phyloP scores from a whole-genome alignment of 2,888 invertebrate species.

The Parnassius orleans region DNA sequence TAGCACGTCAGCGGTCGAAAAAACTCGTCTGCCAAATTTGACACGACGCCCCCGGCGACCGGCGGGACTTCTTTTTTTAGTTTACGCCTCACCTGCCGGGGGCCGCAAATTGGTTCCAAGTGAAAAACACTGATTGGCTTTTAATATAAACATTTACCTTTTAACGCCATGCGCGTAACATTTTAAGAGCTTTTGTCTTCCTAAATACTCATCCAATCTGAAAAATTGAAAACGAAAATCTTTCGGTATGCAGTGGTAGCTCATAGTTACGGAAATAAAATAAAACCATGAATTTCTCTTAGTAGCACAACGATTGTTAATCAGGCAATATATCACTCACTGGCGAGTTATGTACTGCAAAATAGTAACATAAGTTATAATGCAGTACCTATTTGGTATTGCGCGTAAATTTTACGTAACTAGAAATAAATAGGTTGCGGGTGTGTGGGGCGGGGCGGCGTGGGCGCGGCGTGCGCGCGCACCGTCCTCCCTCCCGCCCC shows the following conservation, averaged over 20 bases:
- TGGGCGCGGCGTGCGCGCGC: conserved; percentile 73
- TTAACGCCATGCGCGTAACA: neutral
- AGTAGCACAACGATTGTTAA: neutral
- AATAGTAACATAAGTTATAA: conserved; percentile 65
- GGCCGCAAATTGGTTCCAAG: conserved; percentile 55
- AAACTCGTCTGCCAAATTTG: conserved; percentile 72
- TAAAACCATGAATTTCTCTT: conserved; percentile 1
- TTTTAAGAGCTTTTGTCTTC: neutral
- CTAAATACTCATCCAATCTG: too few species aligned
- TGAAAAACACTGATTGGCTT: conserved; percentile 67
- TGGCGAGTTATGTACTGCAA: conserved; percentile 25
- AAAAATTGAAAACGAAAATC: neutral
- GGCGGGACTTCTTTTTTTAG: conserved; percentile 64
- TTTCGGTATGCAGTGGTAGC: neutral
- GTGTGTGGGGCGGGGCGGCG: conserved; percentile 76
- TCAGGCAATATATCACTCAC: conserved; percentile 18
- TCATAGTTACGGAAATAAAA: conserved; percentile 2
- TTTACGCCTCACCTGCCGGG: conserved; percentile 68
- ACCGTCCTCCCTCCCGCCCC: conserved; percentile 43
- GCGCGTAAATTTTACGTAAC: conserved; percentile 82
- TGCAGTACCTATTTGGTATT: conserved; percentile 75
- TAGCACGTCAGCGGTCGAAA: conserved; percentile 72
- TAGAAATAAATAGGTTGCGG: conserved; percentile 81
- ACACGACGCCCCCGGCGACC: conserved; percentile 55
- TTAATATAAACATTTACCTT: conserved; percentile 59